phyloP scores from a whole-genome alignment of 2,797 vertebrate species.

The Dryobates pubescens region DNA sequence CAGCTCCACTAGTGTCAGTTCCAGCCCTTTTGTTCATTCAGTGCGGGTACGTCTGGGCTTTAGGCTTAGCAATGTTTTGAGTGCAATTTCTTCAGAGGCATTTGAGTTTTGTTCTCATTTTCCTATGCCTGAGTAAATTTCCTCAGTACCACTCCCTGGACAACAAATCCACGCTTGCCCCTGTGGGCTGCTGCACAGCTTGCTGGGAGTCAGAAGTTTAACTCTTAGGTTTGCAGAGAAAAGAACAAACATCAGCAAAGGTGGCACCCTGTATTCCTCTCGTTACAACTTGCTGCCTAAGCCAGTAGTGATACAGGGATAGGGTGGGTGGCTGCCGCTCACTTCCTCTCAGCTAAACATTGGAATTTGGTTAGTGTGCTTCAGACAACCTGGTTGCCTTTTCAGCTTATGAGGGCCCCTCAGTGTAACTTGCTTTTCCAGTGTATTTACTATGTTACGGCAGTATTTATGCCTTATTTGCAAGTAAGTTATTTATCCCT shows the following conservation, averaged over 20 bases:
- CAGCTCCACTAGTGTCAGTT: conserved; percentile 2
- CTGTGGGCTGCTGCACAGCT: neutral
- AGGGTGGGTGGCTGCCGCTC: neutral
- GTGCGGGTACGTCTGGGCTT: neutral
- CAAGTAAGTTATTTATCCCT: neutral
- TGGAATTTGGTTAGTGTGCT: neutral
- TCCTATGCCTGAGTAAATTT: neutral
- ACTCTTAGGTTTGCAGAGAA: neutral
- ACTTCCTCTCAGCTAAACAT: neutral
- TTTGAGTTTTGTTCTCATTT: neutral
- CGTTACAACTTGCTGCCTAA: neutral
- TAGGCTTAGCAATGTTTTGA: neutral
- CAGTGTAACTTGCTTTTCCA: neutral
- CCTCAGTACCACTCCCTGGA: neutral
- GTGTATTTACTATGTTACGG: neutral
- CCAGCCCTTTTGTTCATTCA: neutral
- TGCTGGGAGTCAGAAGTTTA: neutral
- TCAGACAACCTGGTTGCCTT: neutral
- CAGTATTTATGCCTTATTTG: conserved; percentile 28
- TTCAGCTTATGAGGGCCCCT: neutral
- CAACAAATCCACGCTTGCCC: neutral
- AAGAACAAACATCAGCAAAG: neutral
- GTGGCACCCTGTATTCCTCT: neutral
- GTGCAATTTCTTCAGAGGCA: conserved; percentile 16
- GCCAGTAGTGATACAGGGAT: neutral